These are phyloP conservation scores for Drosophila lacteicornis DNA, from an alignment of 1,140 invertebrate genomes.

Conservation along the genomic window DNA sequence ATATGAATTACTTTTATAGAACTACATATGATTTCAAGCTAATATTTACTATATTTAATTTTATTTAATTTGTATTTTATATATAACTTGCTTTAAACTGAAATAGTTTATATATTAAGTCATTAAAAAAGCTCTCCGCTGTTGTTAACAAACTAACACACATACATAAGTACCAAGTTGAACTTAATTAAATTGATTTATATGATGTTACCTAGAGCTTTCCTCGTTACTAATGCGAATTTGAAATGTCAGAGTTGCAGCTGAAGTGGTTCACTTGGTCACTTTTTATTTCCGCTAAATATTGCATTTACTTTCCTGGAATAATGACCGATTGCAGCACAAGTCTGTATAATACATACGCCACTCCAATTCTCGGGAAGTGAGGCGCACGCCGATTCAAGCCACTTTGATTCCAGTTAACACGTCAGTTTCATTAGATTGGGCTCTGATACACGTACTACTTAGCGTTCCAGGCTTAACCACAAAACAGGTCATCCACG, in stretches of 20 bases:
- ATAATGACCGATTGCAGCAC: neutral
- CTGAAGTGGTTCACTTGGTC: neutral
- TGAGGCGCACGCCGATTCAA: conserved; percentile 16
- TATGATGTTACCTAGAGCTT: neutral
- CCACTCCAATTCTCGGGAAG: conserved; percentile 23
- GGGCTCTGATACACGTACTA: neutral
- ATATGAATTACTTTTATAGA: too few relatives aligned
- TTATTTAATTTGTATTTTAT: neutral
- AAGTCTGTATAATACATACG: conserved; percentile 5
- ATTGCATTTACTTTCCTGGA: conserved; percentile 25
- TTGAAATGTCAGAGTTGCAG: neutral
- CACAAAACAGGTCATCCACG: conserved; percentile 42
- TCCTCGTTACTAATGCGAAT: neutral
- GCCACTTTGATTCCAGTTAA: conserved; percentile 22
- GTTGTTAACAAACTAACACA: too few relatives aligned
- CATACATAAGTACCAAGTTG: too few relatives aligned
- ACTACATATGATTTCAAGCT: too few relatives aligned
- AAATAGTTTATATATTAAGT: neutral
- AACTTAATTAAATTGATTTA: neutral
- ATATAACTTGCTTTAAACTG: neutral
- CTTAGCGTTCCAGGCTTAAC: neutral
- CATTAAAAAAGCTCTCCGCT: neutral
- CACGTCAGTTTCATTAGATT: conserved; percentile 26
- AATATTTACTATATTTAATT: too few relatives aligned
- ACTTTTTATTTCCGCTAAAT: neutral